phyloP scores from a whole-genome alignment of 2,113 vertebrate genomes.

The Ursus arctos region DNA sequence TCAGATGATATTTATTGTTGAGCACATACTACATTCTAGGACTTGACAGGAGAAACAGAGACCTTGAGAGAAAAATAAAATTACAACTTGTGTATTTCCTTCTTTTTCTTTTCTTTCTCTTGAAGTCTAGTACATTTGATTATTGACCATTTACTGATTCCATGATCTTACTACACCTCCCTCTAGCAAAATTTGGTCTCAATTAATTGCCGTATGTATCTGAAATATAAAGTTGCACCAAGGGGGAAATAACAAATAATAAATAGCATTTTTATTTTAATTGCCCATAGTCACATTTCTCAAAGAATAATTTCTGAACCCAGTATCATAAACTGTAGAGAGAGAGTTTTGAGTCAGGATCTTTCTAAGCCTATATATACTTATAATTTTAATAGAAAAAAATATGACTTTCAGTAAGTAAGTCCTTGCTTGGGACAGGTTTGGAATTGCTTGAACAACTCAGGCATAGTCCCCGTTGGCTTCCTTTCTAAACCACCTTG shows the following conservation, averaged over 20 bases:
- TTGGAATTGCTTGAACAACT: neutral
- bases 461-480: neutral
- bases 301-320: neutral
- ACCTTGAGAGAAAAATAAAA: neutral
- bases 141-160: neutral
- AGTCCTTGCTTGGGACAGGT: neutral
- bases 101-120: neutral
- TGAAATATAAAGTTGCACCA: neutral
- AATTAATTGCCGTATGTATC: neutral
- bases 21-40: neutral
- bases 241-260: neutral
- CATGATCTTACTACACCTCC: neutral
- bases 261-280: slow-evolving; percentile 9
- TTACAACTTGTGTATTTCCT: neutral
- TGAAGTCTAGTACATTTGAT: neutral
- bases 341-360: neutral
- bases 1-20: neutral
- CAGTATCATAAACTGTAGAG: neutral
- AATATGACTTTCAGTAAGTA: neutral
- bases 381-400: slow-evolving; percentile 24
- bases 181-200: neutral
- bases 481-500: slow-evolving; percentile 56
- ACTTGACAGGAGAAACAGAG: neutral
- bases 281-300: neutral
- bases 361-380: neutral